Base-by-base conservation (phyloP, 2,113 vertebrate genomes). In the Lycaon pictus region DNA sequence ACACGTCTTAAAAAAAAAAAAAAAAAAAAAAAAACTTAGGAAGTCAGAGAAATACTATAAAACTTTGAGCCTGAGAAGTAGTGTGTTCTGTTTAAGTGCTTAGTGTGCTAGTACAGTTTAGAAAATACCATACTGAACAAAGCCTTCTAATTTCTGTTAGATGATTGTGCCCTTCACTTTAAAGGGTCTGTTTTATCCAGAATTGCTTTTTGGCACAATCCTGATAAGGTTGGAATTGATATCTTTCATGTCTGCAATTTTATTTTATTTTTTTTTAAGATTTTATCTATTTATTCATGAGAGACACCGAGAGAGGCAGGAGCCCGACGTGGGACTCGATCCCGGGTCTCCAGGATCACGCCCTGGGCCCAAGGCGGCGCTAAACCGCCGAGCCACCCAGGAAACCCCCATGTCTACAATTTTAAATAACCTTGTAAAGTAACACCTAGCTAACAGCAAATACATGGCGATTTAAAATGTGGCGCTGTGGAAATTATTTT, bases 401-500 rank as follows among this genome's bases (percentile, higher is more conserved):
- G 43, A 7, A 43, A 7, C 43, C 43, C 43, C 11, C 58, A 56
- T 16, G 11, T 4, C 12, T 56, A 56, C 58, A 60, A 51, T 72
- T 94, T 74, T 94, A 71, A 82, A 72, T 91, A 58, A 86, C 43
- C 17, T 55, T 90, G n/a, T 88, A 84, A 15, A 51, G 67, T 62
- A 81, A 62, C 51, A 91, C 25, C 29, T 82, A 35, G 43, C 48
- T 84, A 83, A 94, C 5, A 76, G 62, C 58, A 80, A 16, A 71
- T 55, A 60, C 4, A 71, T 62, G 62, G 32, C n/a, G 48, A 29
- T 69, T 71, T 82, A 22, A 53, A 83, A 67, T 69, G 55, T 51
- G 0, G 53, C 62, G 63, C 37, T 84, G 53, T 87, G 89, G 71
- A 89, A 94, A 74, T 77, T 15, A 69, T 62, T 79, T 92, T 71